Evolutionary conservation across 2,888 invertebrate species (phyloP), one percentile per base, ranked within the genome.

Genomic region (Hirudinaria manillensis): DNA sequence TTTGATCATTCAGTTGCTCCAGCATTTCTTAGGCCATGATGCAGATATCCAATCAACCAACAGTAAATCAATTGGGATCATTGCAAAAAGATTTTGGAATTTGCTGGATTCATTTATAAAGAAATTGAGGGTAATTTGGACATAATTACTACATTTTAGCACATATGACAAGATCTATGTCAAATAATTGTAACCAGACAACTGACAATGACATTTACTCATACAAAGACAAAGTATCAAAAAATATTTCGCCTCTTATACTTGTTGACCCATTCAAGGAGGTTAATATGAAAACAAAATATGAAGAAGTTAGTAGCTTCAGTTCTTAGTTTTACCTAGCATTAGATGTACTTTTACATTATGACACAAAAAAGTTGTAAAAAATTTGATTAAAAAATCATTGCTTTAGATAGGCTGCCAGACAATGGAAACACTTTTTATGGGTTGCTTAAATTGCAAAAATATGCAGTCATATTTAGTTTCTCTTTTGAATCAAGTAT

Each of bases 21-120:
- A 61, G 24, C 24, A 61, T 7, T 61, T 27, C 61, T 10, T 61
- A 29, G 24, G 61, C 19, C 61, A 61, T 4, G 61, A n/a, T 61
- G 10, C 24, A 29, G 24, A 61, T n/a, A 61, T 1, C 29, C 61
- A 29, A 16, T 61, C 19, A 29, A n/a, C 61, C n/a, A 61, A 24
- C 24, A 61, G 61, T 61, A 61, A 29, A 29, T 61, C 61, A 61
- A 61, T 61, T 13, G 61, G 61, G 13, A 10, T 61, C 24, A 61
- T 61, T 29, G 61, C 29, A 27, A 61, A 29, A 61, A 61, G 61
- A 61, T 61, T 27, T 61, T 61, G 61, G 61, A 61, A 61, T 61
- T 7, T 27, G 29, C 6, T 61, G 45, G 45, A 45, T 45, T 45
- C 45, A 45, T 3, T 45, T 10, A 45, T 45, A 45, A 45, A 45